Conservation (phyloP, 2,113 vertebrate genomes). For the Coracopsis vasa region DNA sequence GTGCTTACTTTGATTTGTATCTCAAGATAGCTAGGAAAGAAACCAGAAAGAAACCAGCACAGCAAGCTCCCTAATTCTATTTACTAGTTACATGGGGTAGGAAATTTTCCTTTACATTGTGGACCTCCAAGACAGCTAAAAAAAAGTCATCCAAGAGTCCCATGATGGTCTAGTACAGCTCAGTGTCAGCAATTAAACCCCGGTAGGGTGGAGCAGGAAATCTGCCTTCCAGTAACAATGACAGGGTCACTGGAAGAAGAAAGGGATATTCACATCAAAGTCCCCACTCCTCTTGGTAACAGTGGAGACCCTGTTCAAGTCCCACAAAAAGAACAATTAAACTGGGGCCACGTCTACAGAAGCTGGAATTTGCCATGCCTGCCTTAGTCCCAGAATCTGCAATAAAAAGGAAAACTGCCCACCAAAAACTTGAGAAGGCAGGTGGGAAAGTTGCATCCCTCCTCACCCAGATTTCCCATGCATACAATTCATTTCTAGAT, state of each 20-base stretch:
- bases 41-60: background rate
- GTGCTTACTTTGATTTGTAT: background rate
- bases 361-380: background rate
- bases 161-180: background rate
- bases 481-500: background rate
- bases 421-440: background rate
- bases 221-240: slow-evolving; percentile 35
- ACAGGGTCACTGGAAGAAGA: background rate
- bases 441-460: background rate
- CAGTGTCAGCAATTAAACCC: background rate
- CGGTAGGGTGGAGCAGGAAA: slow-evolving; percentile 24
- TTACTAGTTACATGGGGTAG: background rate
- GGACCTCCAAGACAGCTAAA: background rate
- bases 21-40: background rate
- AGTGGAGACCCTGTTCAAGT: background rate
- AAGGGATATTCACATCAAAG: background rate
- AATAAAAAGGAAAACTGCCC: background rate
- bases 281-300: background rate
- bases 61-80: background rate
- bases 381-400: background rate
- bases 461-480: background rate
- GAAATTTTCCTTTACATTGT: background rate
- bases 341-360: background rate
- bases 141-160: background rate
- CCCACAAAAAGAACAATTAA: background rate